Percentiles rank a stretch among this genome's conserved stretches.
These are phyloP conservation scores for Hyperopisus bebe DNA, from an alignment of 2,113 vertebrate species.

Conservation along the genomic window DNA sequence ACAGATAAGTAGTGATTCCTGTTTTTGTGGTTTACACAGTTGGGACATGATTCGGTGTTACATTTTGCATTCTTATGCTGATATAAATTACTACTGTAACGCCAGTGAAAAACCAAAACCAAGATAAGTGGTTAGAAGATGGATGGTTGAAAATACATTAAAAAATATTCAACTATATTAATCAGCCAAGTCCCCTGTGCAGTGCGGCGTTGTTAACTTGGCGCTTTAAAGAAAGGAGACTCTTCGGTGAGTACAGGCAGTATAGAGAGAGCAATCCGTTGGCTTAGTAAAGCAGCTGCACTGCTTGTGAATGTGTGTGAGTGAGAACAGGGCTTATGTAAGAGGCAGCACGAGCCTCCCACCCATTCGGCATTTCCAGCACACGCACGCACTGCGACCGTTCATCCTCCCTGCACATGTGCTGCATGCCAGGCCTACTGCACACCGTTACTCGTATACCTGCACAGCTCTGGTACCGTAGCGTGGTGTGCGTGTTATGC, in stretches of 20 bases:
- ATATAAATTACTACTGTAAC: background rate
- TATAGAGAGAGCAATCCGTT: background rate
- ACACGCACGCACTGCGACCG: background rate
- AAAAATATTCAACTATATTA: background rate
- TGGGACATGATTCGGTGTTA: background rate
- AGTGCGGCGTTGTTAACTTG: background rate
- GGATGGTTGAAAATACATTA: background rate
- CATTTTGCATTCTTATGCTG: background rate
- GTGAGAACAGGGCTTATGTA: background rate
- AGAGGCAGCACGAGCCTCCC: background rate
- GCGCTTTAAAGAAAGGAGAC: background rate
- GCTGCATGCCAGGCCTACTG: background rate
- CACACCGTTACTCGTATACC: background rate
- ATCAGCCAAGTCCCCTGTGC: background rate
- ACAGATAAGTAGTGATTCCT: background rate
- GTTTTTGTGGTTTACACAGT: background rate
- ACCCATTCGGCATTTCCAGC: background rate
- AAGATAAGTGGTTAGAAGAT: background rate
- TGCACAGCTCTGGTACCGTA: background rate
- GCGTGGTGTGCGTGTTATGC: background rate
- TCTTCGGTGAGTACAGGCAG: background rate
- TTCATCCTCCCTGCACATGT: background rate
- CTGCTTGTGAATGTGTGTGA: background rate
- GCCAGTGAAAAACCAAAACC: background rate
- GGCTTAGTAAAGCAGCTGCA: background rate